A percentile compares a stretch with the other conserved stretches of the same genome.
phyloP scores from a whole-genome alignment of 2,888 invertebrate genomes.

The Rotaria sp. region DNA sequence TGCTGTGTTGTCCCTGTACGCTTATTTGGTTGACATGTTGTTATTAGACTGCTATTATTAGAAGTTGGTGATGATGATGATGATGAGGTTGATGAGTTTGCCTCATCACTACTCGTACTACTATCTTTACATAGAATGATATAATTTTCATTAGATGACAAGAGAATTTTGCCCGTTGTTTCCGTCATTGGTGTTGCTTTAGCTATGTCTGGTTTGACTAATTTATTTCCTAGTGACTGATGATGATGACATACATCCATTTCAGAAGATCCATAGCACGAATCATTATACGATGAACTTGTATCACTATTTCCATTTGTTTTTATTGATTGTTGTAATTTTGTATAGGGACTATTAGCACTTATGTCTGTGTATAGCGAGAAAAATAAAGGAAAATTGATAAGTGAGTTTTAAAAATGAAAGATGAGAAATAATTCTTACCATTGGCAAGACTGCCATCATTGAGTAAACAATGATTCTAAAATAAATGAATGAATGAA shows the following conservation, averaged over 20 bases:
- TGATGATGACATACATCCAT: conserved; percentile 21
- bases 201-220: not conserved
- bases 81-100: not conserved
- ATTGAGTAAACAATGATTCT: conserved; percentile 6
- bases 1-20: not conserved
- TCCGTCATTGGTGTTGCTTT: not conserved
- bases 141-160: conserved; percentile 28
- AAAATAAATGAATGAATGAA: not conserved
- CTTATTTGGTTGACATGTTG: conserved; percentile 22
- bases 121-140: conserved; percentile 15
- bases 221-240: not conserved
- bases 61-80: not conserved
- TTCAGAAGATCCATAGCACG: conserved; percentile 9
- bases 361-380: not conserved
- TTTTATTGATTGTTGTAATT: not conserved
- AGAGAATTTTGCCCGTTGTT: conserved; percentile 21
- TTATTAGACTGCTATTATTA: conserved; percentile 25
- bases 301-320: conserved; percentile 1
- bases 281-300: conserved; percentile 20
- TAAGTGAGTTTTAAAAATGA: not conserved
- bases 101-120: not conserved
- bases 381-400: not conserved
- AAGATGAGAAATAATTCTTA: not conserved
- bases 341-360: not conserved
- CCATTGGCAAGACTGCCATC: not conserved